Evolutionary conservation across 30 jellyfish, hydroid and myxozoan genomes (phyloP), one percentile per base, ranked within the genome.

Genomic region (Aurelia sp.): DNA sequence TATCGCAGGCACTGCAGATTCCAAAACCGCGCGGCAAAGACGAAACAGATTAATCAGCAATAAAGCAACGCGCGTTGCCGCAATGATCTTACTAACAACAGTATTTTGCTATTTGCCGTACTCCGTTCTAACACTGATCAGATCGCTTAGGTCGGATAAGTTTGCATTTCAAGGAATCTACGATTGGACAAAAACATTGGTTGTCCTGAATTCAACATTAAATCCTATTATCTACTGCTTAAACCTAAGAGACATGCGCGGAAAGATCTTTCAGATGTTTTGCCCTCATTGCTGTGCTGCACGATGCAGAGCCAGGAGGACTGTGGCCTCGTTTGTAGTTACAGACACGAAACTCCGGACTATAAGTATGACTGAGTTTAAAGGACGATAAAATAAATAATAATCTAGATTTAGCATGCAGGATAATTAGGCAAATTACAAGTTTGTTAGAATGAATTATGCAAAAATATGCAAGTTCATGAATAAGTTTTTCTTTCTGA

Each of bases 151-250:
- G 35, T 84, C 53, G 60, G 63, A 6, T 18, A 47, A 35, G 67
- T 52, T 27, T 72, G 93, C 88, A 44, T 44, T 84, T 6, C 57
- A n/a, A 11, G 93, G 88, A 44, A 73, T 84, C 0, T 87, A 84
- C 63, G 93, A 84, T 59, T 84, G 93, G 93, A 87, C 88, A 4
- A 73, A 86, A 48, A 84, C 88, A 16, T 61, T 78, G 44, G 93
- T 84, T 51, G 68, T 84, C 66, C 63, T 84, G 8, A 84, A 72
- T 33, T 72, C 93, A 22, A 84, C 93, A 11, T 62, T 84, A 30
- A 84, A 73, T 61, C 93, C 93, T 7, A 50, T 84, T 31, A 84
- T 84, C 1, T 84, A 84, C 65, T 84, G 87, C 27, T 31, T 78
- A 3, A 78, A 78, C 57, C 9, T 82, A 15, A 40, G 61, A 8